Evolutionary conservation across 2,888 invertebrate genomes (phyloP).

Genomic region (Odontomyia ornata): DNA sequence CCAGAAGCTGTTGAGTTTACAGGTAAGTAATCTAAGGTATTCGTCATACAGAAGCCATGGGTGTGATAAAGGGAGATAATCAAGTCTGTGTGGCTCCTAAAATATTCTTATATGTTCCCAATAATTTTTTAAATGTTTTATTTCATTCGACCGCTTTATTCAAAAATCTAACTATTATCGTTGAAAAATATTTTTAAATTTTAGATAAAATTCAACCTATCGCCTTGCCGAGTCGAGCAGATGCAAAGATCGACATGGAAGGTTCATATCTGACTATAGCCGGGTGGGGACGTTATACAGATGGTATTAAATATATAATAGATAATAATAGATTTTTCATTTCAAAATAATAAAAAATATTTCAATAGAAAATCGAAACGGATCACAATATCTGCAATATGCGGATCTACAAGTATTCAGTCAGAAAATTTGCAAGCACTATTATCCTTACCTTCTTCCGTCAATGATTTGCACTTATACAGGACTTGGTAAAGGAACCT

Average conservation of each 20-base stretch:
- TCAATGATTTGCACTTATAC: conserved; percentile 53
- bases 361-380: not conserved
- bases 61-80: too few relatives aligned
- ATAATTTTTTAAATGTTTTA: too few relatives aligned
- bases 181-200: too few relatives aligned
- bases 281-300: conserved; percentile 57
- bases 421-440: not conserved
- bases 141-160: too few relatives aligned
- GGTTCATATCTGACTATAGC: conserved; percentile 56
- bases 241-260: conserved; percentile 49
- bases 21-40: too few relatives aligned
- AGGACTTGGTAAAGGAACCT: conserved; percentile 55
- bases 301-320: too few relatives aligned
- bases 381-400: not conserved
- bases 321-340: too few relatives aligned
- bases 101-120: too few relatives aligned
- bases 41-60: too few relatives aligned
- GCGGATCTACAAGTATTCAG: not conserved
- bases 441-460: not conserved
- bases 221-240: not conserved
- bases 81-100: too few relatives aligned
- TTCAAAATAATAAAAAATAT: too few relatives aligned
- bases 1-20: not conserved
- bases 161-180: too few relatives aligned
- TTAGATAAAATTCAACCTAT: conserved; percentile 51